Percentiles rank a stretch among this genome's conserved stretches.
Conservation (phyloP, 2,113 vertebrate species). For the Porphyrio hochstetteri region DNA sequence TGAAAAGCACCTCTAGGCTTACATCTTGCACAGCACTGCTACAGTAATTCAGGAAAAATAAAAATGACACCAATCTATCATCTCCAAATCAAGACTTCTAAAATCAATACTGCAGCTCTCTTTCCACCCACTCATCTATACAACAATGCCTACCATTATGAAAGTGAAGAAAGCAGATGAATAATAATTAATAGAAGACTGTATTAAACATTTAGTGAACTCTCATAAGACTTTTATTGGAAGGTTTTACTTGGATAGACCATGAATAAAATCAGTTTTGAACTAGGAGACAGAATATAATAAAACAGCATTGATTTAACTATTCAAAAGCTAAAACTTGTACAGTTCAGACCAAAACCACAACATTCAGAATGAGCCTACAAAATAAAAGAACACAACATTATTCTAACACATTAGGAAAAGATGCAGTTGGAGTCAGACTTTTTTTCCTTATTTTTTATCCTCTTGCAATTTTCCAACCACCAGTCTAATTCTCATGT, state of each 20-base stretch:
- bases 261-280: background rate
- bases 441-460: background rate
- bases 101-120: background rate
- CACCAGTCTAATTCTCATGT: rapidly evolving
- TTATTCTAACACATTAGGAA: background rate
- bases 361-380: background rate
- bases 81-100: slow-evolving; percentile 11
- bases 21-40: background rate
- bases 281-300: background rate
- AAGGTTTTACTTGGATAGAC: background rate
- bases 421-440: background rate
- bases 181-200: slow-evolving; percentile 27
- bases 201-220: background rate
- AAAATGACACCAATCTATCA: background rate
- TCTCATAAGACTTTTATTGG: background rate
- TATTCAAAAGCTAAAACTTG: background rate
- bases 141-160: slow-evolving; percentile 1
- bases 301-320: background rate
- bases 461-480: background rate
- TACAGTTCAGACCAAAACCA: background rate
- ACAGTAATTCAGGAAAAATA: background rate
- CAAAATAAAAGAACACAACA: background rate
- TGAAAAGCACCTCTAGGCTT: background rate
- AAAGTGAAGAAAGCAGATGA: slow-evolving; percentile 12
- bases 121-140: slow-evolving; percentile 13